Conservation (phyloP, 2,113 vertebrate species). For the Cyanoliseus patagonus region DNA sequence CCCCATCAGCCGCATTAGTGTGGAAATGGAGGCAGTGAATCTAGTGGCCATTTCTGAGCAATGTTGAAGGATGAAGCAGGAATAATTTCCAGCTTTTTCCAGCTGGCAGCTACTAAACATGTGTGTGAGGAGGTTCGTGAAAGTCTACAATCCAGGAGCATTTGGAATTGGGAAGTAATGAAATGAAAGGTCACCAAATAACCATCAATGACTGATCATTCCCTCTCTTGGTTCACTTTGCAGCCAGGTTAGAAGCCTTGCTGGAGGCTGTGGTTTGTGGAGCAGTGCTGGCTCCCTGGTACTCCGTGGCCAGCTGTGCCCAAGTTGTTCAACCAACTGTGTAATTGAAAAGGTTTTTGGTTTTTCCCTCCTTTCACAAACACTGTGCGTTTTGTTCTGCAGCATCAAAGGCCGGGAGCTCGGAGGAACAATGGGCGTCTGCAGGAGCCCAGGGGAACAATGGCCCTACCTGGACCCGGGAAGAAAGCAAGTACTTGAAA, state of each 20-base stretch:
- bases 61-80: neutral
- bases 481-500: neutral
- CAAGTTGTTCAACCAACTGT: neutral
- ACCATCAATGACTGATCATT: neutral
- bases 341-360: slow-evolving; percentile 22
- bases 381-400: slow-evolving; percentile 44
- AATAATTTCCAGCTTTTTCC: neutral
- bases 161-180: neutral
- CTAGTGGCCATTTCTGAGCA: neutral
- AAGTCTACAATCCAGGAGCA: neutral
- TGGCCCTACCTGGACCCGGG: neutral
- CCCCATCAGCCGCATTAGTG: neutral
- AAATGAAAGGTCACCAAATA: neutral
- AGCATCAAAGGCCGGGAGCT: slow-evolving; percentile 52
- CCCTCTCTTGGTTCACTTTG: neutral
- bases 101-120: neutral
- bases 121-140: neutral
- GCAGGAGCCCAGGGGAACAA: slow-evolving; percentile 41
- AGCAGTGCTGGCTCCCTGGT: neutral
- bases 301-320: neutral
- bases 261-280: neutral
- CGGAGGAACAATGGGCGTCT: neutral
- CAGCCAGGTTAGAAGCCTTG: neutral
- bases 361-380: slow-evolving; percentile 45
- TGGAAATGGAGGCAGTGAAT: neutral